Conservation (phyloP, 2,797 vertebrate genomes). For the Poeciliopsis infans region DNA sequence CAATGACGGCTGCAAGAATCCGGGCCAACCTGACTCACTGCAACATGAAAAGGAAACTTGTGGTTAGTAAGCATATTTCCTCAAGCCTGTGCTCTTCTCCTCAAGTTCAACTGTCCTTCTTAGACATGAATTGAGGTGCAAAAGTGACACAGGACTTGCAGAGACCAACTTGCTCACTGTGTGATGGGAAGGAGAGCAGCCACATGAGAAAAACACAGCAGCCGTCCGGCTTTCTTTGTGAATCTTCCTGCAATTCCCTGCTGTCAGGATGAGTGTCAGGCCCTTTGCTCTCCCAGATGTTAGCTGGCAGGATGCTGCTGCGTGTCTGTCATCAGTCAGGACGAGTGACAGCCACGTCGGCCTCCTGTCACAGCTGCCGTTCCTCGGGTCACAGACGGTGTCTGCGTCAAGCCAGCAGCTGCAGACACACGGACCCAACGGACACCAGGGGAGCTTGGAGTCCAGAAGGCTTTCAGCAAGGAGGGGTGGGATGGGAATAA, state of each 20-base stretch:
- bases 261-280: slow-evolving; percentile 54
- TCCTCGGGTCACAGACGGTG: slow-evolving; percentile 66
- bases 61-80: not conserved
- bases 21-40: not conserved
- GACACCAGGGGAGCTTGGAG: not conserved
- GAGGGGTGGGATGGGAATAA: not conserved
- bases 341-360: slow-evolving; percentile 64
- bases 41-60: not conserved
- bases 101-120: not conserved
- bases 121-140: not conserved
- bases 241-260: slow-evolving; percentile 18
- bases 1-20: not conserved
- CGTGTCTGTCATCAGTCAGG: slow-evolving; percentile 74
- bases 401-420: slow-evolving; percentile 13
- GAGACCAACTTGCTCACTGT: not conserved
- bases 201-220: slow-evolving; percentile 1
- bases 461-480: not conserved
- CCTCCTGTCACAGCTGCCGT: slow-evolving; percentile 69
- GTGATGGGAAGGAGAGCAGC: not conserved
- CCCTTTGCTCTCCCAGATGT: slow-evolving; percentile 65
- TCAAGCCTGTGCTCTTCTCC: not conserved
- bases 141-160: not conserved
- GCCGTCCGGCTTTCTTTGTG: slow-evolving; percentile 7
- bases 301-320: slow-evolving; percentile 62
- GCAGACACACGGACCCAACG: not conserved